Evolutionary conservation across 2,113 vertebrate species (phyloP).

Genomic region (Sinocyclocheilus anophthalmus): DNA sequence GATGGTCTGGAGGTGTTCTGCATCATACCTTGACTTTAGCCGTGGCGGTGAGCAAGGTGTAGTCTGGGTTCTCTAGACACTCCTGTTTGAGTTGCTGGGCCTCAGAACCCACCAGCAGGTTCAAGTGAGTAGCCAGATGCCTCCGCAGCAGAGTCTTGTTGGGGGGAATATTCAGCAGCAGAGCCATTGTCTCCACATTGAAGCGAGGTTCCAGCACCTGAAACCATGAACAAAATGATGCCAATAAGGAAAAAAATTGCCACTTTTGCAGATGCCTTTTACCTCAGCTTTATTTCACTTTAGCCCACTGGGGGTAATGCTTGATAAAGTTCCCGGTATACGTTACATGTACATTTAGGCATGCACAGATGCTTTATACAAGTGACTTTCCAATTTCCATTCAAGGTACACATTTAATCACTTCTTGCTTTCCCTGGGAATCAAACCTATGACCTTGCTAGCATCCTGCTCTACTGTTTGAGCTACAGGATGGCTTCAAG

Average conservation of each 20-base stretch:
- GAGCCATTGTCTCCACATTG: slow-evolving; percentile 96
- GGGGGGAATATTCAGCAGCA: slow-evolving; percentile 94
- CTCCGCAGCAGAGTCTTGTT: slow-evolving; percentile 94
- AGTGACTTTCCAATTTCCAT: too few relatives aligned
- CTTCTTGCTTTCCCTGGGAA: too few relatives aligned
- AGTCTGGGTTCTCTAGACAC: slow-evolving; percentile 90
- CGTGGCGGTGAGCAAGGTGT: slow-evolving; percentile 89
- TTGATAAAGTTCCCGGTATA: too few relatives aligned
- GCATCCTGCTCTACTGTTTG: too few relatives aligned
- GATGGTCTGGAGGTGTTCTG: background rate
- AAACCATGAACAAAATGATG: background rate
- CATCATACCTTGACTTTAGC: slow-evolving; percentile 92
- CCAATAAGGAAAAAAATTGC: background rate
- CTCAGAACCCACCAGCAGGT: slow-evolving; percentile 87
- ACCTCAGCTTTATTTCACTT: too few relatives aligned
- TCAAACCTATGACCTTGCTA: too few relatives aligned
- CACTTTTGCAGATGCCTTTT: too few relatives aligned
- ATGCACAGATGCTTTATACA: too few relatives aligned
- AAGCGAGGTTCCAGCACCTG: slow-evolving; percentile 96
- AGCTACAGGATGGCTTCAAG: too few relatives aligned
- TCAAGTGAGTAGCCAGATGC: slow-evolving; percentile 94
- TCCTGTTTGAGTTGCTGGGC: slow-evolving; percentile 93
- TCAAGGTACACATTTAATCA: too few relatives aligned
- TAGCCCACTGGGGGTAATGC: too few relatives aligned
- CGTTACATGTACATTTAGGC: too few relatives aligned